phyloP scores from a whole-genome alignment of 2,888 invertebrate species.

The Pocota personata region DNA sequence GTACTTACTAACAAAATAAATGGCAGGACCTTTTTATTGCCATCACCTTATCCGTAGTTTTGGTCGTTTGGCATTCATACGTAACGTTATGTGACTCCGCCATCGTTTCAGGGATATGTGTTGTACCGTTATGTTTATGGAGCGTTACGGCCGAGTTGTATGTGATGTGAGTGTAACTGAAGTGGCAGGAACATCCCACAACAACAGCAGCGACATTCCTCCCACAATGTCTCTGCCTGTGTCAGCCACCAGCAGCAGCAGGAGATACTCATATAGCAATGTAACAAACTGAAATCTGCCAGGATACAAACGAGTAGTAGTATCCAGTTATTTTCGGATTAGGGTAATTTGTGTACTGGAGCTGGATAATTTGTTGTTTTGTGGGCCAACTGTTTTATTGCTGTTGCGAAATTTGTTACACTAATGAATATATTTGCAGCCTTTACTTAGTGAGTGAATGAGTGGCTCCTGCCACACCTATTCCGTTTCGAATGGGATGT shows the following conservation, averaged over 20 bases:
- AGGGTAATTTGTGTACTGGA: conserved; percentile 74
- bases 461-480: conserved; percentile 22
- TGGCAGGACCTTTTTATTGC: conserved; percentile 72
- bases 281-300: conserved; percentile 40
- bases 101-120: conserved; percentile 21
- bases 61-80: conserved; percentile 64
- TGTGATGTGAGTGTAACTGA: conserved; percentile 51
- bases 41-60: conserved; percentile 73
- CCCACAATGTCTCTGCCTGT: not conserved
- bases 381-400: conserved; percentile 73
- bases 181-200: conserved; percentile 64
- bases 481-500: conserved; percentile 20
- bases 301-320: conserved; percentile 23
- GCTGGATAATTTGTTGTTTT: conserved; percentile 74
- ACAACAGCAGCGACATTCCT: conserved; percentile 51
- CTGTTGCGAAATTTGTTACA: conserved; percentile 68
- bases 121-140: conserved; percentile 57
- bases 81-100: conserved; percentile 53
- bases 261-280: no score
- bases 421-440: conserved; percentile 73
- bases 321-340: conserved; percentile 69
- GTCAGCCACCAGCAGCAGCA: not conserved
- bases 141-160: conserved; percentile 61
- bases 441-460: conserved; percentile 47
- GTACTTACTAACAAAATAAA: conserved; percentile 72